phyloP scores from a whole-genome alignment of 1,140 invertebrate species.

The Psix sp. region DNA sequence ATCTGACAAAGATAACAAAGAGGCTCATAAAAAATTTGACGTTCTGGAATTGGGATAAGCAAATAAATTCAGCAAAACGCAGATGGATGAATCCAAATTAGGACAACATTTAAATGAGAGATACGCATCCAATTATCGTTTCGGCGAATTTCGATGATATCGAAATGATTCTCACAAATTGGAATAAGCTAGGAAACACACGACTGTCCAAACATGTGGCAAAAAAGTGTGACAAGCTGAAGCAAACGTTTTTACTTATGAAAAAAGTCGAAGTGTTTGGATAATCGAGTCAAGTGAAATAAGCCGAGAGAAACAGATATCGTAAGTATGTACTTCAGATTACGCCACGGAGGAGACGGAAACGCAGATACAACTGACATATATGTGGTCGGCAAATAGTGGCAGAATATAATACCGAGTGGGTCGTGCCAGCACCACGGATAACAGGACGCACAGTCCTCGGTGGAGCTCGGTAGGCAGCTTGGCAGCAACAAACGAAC shows the following conservation, averaged over 20 bases:
- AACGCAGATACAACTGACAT: slow-evolving; percentile 56
- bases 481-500: slow-evolving; percentile 72
- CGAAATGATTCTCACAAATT: slow-evolving; percentile 9
- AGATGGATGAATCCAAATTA: background rate
- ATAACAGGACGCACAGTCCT: slow-evolving; percentile 70
- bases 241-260: background rate
- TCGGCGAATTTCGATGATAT: slow-evolving; percentile 8
- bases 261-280: slow-evolving; percentile 28
- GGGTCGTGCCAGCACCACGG: slow-evolving; percentile 54
- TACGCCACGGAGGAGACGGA: slow-evolving; percentile 45
- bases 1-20: too few relatives aligned
- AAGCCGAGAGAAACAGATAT: slow-evolving; percentile 41
- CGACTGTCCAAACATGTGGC: slow-evolving; percentile 8
- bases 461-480: slow-evolving; percentile 66
- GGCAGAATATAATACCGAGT: slow-evolving; percentile 60
- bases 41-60: too few relatives aligned
- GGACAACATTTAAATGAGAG: background rate
- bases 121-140: slow-evolving; percentile 1
- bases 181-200: slow-evolving; percentile 4
- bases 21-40: too few relatives aligned
- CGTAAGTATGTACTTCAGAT: slow-evolving; percentile 49
- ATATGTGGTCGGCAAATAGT: slow-evolving; percentile 55
- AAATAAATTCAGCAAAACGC: too few relatives aligned
- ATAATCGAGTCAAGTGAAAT: slow-evolving; percentile 28
- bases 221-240: slow-evolving; percentile 32